Evolutionary conservation across 2,113 vertebrate species (phyloP), one percentile per base, ranked within the genome.

Genomic region (Callospermophilus lateralis): DNA sequence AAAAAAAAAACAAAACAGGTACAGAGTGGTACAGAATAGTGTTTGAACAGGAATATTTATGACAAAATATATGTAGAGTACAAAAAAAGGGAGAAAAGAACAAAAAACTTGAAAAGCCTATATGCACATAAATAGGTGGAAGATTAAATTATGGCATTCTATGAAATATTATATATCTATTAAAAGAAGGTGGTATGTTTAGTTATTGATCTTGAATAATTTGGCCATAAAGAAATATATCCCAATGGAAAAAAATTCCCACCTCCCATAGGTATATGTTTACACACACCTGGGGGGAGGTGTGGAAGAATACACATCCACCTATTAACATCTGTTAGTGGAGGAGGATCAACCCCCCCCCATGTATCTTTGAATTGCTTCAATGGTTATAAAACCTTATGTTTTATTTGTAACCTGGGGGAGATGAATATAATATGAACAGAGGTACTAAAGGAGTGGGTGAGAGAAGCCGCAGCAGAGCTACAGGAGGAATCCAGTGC

Each of bases 371-470:
- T 80, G 58, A 53, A 67, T 89, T 63, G 32, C 4, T 79, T 89
- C 5, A 1, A 26, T 74, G 55, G 30, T 81, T 83, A 92, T 55
- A 77, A 32, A 80, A 11, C 9, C 3, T 85, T 34, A 20, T 6
- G 85, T 58, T 34, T 11, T 34, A 65, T 67, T 67, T 55, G 89
- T 67, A 45, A 55, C 32, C 20, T 86, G n/a, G 12, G 12, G 51
- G 68, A 51, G 74, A 87, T 34, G 37, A 93, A 79, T 83, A 84
- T 89, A 51, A 67, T 87, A 24, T 61, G 78, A 84, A 16, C 70
- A 67, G 20, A 0, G 1, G 10, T 10, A 7, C 15, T 28, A 6
- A 4, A 2, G 10, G 4, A 4, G 11, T 0, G 0, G 48, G 24
- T 20, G 63, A 73, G 37, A 55, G 63, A 28, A 34, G 7, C 55